Base-by-base conservation (phyloP, 2,797 vertebrate species). In the Enteromius treurensis region DNA sequence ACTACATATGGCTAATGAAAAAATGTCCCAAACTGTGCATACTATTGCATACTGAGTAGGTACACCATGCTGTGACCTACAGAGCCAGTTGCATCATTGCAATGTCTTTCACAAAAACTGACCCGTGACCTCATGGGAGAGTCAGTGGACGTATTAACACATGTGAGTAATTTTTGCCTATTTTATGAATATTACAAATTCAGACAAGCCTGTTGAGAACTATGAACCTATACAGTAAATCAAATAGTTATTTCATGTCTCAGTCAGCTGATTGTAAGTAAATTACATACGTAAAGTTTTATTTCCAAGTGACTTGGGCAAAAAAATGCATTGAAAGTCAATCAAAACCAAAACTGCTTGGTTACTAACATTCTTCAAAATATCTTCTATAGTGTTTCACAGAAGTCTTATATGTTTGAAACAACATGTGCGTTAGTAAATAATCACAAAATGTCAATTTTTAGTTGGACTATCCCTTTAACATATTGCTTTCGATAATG, bases 61-160 rank as follows among this genome's bases (percentile, higher is more conserved):
- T 26, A 47, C 40, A 58, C n/a, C n/a, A 26, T 45, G 13, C 40
- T 70, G 68, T 45, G 40, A 70, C 40, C 68, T 45, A 45, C 0
- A 64, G 68, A 45, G n/a, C 23, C 3, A 70, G 68, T 42, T 67
- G 34, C 32, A 68, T 68, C 34, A 68, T 19, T 40, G 9, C 34
- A 68, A 68, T 68, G 65, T 19, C 65, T n/a, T 40, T 68, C 65
- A 68, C 8, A 37, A 68, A 34, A 21, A 68, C 34, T 68, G 15
- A 10, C 32, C 32, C 1, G 1, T 67, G 17, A 15, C 32, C 62
- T 64, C 62, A 64, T 32, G 29, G 62, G 62, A 65, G 29, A 19
- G 29, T 65, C 11, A 13, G 23, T 60, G 58, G 5, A 64, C 17
- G 62, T 34, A 65, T 15, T 65, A 19, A 19, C 9, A n/a, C 34